Conservation (phyloP, 2,888 invertebrate genomes). For the Pristionchus exspectatus region DNA sequence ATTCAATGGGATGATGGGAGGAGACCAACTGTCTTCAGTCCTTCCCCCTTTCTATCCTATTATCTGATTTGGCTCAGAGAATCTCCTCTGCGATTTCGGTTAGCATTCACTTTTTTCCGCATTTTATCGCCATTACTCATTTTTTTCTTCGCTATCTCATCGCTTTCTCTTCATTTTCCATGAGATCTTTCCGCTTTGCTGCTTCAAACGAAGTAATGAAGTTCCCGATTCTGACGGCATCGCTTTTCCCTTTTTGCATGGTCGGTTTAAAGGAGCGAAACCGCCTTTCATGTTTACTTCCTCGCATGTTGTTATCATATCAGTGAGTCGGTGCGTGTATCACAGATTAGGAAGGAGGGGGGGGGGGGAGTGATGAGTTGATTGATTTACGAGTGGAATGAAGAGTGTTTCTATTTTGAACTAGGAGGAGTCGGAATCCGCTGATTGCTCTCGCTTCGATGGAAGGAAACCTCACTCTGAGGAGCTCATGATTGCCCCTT, state of each 20-base stretch:
- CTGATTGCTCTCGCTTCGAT: background rate
- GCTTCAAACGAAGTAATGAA: background rate
- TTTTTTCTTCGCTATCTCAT: background rate
- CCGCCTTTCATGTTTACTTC: background rate
- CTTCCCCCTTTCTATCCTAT: background rate
- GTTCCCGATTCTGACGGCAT: background rate
- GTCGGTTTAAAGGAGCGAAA: background rate
- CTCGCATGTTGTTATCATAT: background rate
- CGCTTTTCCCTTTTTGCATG: background rate
- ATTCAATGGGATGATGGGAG: conserved; percentile 4
- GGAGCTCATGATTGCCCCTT: background rate
- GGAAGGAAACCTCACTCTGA: background rate
- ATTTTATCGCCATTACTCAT: background rate
- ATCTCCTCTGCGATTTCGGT: background rate
- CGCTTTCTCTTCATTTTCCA: background rate
- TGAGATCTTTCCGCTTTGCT: background rate
- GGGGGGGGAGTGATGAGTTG: background rate
- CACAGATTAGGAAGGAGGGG: background rate
- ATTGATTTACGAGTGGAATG: background rate
- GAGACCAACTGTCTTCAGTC: background rate
- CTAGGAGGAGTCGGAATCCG: conserved; percentile 15
- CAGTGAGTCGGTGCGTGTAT: background rate
- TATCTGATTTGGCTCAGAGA: background rate
- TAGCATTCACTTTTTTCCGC: background rate
- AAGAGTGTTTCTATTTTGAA: background rate